Conservation (phyloP, 2,113 vertebrate genomes). For the Lates calcarifer region DNA sequence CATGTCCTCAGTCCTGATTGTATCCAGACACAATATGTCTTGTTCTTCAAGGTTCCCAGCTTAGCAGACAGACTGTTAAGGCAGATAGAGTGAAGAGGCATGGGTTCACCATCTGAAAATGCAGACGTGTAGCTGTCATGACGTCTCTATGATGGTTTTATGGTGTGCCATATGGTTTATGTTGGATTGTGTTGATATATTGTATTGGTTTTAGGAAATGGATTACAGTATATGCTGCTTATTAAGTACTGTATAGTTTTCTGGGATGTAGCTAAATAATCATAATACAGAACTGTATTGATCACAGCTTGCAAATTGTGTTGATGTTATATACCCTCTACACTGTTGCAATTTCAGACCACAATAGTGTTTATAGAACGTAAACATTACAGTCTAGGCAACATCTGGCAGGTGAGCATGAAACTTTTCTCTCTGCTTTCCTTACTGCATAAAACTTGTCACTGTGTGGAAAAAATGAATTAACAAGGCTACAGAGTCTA, state of each 20-base stretch:
- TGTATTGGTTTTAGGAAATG: constrained; percentile 19
- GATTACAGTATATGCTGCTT: not conserved
- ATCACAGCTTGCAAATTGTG: not conserved
- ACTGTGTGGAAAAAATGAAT: not conserved
- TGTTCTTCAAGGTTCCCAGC: constrained; percentile 68
- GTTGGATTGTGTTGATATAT: constrained; percentile 20
- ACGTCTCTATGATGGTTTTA: constrained; percentile 36
- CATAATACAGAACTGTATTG: not conserved
- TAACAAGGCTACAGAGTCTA: not conserved
- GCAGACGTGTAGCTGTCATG: constrained; percentile 43
- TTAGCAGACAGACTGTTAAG: constrained; percentile 42
- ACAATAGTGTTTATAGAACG: not conserved
- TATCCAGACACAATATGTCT: constrained; percentile 79
- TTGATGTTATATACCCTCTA: not conserved
- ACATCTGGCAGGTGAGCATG: not conserved
- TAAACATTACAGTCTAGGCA: not conserved
- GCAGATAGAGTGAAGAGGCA: constrained; percentile 16
- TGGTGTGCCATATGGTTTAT: constrained; percentile 24
- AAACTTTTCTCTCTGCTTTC: not conserved
- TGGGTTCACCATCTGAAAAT: constrained; percentile 55
- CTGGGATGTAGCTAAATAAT: not conserved
- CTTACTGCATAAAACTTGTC: not conserved
- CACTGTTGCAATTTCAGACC: not conserved
- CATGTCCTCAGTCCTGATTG: constrained; percentile 78
- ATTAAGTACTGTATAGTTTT: not conserved